Base-by-base conservation (phyloP, 2,888 invertebrate species). In the Baronia brevicornis region DNA sequence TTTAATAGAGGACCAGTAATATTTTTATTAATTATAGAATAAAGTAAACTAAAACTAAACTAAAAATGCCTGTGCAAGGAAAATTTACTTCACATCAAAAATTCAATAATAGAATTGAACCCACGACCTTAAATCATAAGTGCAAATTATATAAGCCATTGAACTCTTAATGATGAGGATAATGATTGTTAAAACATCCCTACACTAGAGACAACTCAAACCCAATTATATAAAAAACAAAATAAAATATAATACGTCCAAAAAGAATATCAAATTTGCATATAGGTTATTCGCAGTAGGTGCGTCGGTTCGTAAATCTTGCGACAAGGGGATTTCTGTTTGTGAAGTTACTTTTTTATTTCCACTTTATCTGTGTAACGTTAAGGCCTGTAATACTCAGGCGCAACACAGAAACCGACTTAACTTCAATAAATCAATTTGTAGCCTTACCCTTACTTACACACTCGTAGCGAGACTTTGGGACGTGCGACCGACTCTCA, bases 371-470 rank as follows among this genome's bases (percentile, higher is more conserved):
- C 78, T 77, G 73, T 68, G 68, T 70, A 71, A 69, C 60, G 72
- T 65, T 69, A 77, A 75, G 70, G 68, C 69, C 69, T 68, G 69
- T 55, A 74, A 73, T 79, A 75, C 82, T 80, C 80, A 64, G 65
- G 72, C 77, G 74, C 80, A 79, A 73, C 72, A 72, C 67, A 58
- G 53, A 51, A 63, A 59, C 70, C 68, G 63, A 75, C 73, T 73
- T 73, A 82, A 82, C 82, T 84, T 82, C 74, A 75, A 84, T 84
- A 84, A 84, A 82, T 84, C 82, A 84, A 82, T 82, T 84, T 84
- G 77, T 77, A 72, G 77, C 72, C 70, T 78, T 72, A 74, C 71
- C 60, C 72, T 72, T 77, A 72, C 74, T 75, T 75, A 75, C 72
- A 74, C 44, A 44, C 48, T 49, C 45, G 46, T 61, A 58, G 52